Evolutionary conservation across 2,113 vertebrate genomes (phyloP), one percentile per base, ranked within the genome.

Genomic region (Galbula dea): DNA sequence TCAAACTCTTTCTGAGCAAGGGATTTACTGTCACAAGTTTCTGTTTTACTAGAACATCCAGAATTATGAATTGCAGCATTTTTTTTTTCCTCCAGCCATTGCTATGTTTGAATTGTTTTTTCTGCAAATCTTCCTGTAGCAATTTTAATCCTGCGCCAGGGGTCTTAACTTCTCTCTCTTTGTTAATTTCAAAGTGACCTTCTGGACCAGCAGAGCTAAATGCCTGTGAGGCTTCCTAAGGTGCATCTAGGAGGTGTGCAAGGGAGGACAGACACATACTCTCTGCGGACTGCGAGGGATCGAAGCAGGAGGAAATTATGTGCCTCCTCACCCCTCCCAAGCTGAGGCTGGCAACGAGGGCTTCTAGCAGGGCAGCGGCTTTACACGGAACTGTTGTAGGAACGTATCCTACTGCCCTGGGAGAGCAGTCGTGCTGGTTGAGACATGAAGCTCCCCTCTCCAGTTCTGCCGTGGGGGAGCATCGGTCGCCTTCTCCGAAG

Each of bases 401-500:
- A 3, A 10, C 71, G 2, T 2, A 27, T 32, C 9, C 55, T 2
- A 54, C 49, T 17, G 68, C 27, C 12, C 39, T 1, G 26, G 14
- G 15, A 27, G 59, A 3, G 11, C 46, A 54, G 18, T 9, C 30
- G 51, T 41, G 4, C 13, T 8, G 84, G 12, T 57, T 5, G 55
- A 9, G 74, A 26, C 63, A 7, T 2, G 17, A 63, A 7, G 78
- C 23, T 81, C 30, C 48, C 21, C 45, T 48, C 37, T 24, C 19
- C 55, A 10, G 24, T 6, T 26, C 69, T 14, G 13, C 77, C 2
- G 14, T 36, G 81, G 9, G 22, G 59, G 30, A 26, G 6, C 19
- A 52, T 0, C 6, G 59, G 20, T 29, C 6, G 6, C 45, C 15
- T 18, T 2, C 15, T n/a, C 45, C 48, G 19, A 34, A 52, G 10